Evolutionary conservation across 2,797 vertebrate genomes (phyloP).

Genomic region (Gallinago solitaria): DNA sequence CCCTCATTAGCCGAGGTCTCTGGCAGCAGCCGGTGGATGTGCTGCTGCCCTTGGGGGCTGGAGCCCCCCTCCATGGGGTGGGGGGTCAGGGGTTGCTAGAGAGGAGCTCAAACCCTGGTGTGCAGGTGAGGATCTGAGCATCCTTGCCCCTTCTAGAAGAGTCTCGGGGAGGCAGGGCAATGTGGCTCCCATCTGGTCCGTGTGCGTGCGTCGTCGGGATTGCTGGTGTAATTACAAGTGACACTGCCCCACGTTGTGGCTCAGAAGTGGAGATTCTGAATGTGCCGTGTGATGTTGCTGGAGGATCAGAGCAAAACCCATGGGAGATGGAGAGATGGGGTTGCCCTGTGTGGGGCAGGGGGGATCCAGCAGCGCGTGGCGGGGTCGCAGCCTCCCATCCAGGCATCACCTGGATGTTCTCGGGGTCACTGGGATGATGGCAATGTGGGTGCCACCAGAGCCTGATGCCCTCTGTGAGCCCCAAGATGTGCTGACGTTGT

Average conservation of each 20-base stretch:
- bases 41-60: accelerated
- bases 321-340: neutral
- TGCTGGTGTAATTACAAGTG: neutral
- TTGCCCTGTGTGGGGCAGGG: neutral
- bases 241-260: neutral
- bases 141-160: neutral
- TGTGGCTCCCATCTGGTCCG: accelerated
- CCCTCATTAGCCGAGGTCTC: neutral
- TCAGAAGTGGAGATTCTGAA: accelerated
- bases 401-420: no score
- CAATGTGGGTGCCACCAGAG: neutral
- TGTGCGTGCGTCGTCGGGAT: accelerated
- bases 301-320: neutral
- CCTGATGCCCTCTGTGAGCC: neutral
- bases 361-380: accelerated
- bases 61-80: neutral
- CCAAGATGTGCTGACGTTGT: accelerated
- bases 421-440: neutral
- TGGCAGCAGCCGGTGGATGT: neutral
- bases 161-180: accelerated
- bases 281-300: accelerated
- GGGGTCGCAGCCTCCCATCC: accelerated
- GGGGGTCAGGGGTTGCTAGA: neutral
- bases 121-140: neutral
- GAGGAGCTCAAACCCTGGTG: neutral